These are phyloP conservation scores for Tetrapedia diversipes DNA, from an alignment of 2,888 invertebrate species.

Conservation along the genomic window DNA sequence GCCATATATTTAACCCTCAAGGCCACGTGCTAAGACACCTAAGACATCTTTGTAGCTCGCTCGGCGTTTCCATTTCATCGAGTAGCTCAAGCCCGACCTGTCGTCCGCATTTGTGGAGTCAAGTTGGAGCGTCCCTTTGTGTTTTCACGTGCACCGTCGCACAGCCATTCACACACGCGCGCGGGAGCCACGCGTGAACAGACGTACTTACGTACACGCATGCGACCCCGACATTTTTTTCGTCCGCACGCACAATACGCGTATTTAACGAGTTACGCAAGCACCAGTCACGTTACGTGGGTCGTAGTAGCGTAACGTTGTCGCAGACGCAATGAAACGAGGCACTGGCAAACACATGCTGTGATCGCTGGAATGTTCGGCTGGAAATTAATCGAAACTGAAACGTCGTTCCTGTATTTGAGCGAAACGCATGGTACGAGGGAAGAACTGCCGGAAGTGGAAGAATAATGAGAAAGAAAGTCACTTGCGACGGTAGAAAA, in stretches of 20 bases:
- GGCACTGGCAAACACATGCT: not conserved
- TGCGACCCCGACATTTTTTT: constrained; percentile 23
- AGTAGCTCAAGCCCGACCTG: constrained; percentile 17
- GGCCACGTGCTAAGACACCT: constrained; percentile 1
- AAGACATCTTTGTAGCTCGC: not conserved
- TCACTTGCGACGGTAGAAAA: too few relatives aligned
- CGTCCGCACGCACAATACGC: constrained; percentile 24
- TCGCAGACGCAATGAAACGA: constrained; percentile 38
- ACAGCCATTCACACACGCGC: not conserved
- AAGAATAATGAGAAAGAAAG: not conserved
- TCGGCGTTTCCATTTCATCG: constrained; percentile 21
- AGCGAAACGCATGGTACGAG: not conserved
- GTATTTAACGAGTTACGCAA: constrained; percentile 48
- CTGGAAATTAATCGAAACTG: constrained; percentile 27
- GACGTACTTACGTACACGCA: constrained; percentile 3
- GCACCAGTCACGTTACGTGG: constrained; percentile 33
- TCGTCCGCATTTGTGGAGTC: not conserved
- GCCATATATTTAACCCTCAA: constrained; percentile 28
- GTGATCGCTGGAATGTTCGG: not conserved
- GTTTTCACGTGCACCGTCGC: not conserved
- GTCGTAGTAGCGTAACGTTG: constrained; percentile 36
- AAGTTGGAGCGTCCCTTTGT: constrained; percentile 22
- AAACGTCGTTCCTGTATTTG: not conserved
- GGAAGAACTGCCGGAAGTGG: not conserved
- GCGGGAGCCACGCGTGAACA: not conserved